phyloP scores from a whole-genome alignment of 2,113 vertebrate genomes.

The Psilopogon haemacephalus region DNA sequence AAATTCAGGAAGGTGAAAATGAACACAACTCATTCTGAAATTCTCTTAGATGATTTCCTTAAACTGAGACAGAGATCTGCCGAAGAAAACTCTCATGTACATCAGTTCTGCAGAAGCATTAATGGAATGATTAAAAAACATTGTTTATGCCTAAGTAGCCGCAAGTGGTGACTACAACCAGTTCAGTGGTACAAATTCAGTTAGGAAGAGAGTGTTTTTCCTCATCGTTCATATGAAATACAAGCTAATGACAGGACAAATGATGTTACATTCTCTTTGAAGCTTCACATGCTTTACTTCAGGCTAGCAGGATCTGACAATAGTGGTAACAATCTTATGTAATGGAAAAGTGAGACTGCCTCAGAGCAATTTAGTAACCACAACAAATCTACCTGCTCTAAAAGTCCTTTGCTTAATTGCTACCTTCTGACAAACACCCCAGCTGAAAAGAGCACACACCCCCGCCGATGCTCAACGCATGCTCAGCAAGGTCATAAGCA shows the following conservation, averaged over 20 bases:
- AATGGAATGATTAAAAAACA: background rate
- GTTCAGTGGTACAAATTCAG: background rate
- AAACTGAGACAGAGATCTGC: background rate
- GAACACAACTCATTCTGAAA: background rate
- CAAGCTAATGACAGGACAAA: background rate
- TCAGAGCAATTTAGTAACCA: background rate
- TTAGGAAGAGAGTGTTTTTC: fast-evolving
- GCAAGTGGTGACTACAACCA: background rate
- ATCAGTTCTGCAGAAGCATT: background rate
- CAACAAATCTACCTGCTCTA: background rate
- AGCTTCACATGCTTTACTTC: background rate
- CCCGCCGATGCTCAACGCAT: fast-evolving
- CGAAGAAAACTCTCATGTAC: background rate
- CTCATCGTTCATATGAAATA: background rate
- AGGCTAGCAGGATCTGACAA: background rate
- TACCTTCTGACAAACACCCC: fast-evolving
- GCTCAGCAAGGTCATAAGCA: background rate
- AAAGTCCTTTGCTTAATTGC: background rate
- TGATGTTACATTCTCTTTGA: background rate
- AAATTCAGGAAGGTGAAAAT: background rate
- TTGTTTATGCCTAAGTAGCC: background rate
- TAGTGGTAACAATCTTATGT: too few species aligned
- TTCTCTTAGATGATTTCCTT: background rate
- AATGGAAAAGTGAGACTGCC: background rate
- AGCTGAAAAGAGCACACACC: background rate